These are phyloP conservation scores for Lampris incognitus DNA, from an alignment of 2,113 vertebrate species.

Conservation along the genomic window DNA sequence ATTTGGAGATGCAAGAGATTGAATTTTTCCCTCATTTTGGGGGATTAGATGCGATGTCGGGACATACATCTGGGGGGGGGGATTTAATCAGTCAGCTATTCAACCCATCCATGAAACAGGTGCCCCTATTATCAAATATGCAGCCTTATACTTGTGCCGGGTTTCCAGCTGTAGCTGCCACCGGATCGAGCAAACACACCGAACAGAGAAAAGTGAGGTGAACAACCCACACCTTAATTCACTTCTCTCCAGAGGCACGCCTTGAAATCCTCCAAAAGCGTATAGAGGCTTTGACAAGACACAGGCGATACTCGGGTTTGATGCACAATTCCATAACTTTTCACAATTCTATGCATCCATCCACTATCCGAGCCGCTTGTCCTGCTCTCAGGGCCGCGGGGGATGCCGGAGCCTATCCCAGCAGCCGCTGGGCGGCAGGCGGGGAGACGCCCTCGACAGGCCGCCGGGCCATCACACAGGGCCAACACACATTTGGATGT, in stretches of 20 bases:
- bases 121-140: slow-evolving; percentile 75
- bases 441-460: no score
- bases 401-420: no score
- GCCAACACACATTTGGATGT: no score
- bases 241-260: neutral
- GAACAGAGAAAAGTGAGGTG: neutral
- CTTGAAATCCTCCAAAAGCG: no score
- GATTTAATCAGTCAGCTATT: slow-evolving; percentile 72
- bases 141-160: slow-evolving; percentile 66
- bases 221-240: neutral
- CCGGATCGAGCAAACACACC: slow-evolving; percentile 27
- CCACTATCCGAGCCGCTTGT: no score
- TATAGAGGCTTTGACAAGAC: no score
- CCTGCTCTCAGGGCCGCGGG: no score
- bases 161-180: slow-evolving; percentile 51
- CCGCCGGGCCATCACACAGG: no score
- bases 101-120: slow-evolving; percentile 69
- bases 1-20: slow-evolving; percentile 59
- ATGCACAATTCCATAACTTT: neutral
- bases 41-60: slow-evolving; percentile 69
- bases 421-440: no score
- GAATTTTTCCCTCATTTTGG: slow-evolving; percentile 68
- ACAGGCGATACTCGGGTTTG: neutral
- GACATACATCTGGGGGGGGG: slow-evolving; percentile 54
- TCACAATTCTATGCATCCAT: neutral